These are phyloP conservation scores for Pyrgilauda ruficollis DNA, from an alignment of 2,113 vertebrate species.

Conservation along the genomic window DNA sequence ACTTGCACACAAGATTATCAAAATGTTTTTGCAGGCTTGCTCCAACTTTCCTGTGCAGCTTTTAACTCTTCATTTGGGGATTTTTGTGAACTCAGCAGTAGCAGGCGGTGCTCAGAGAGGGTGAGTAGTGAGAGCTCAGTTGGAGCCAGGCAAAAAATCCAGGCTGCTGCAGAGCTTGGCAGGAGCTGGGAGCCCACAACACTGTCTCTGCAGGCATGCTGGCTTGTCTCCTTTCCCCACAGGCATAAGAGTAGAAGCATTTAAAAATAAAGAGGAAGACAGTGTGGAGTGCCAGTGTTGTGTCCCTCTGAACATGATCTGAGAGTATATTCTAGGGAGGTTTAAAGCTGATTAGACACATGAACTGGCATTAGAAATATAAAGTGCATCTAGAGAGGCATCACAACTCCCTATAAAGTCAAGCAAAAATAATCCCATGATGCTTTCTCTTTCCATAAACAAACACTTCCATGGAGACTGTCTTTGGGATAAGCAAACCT, in stretches of 20 bases:
- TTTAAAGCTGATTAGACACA: not conserved
- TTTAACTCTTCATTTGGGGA: constrained; percentile 11
- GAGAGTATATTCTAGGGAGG: not conserved
- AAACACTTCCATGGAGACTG: not conserved
- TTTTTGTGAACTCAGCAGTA: not conserved
- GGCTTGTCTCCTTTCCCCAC: not conserved
- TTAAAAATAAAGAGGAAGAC: constrained; percentile 8
- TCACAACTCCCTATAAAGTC: not conserved
- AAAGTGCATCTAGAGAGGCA: not conserved
- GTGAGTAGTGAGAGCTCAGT: not conserved
- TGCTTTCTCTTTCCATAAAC: not conserved
- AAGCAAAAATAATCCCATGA: not conserved
- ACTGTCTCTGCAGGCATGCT: not conserved
- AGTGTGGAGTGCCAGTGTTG: not conserved
- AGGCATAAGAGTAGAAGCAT: not conserved
- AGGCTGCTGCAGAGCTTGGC: not conserved
- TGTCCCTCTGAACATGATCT: not conserved
- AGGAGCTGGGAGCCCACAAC: not conserved
- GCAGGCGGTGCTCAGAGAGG: not conserved
- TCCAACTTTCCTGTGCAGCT: not conserved
- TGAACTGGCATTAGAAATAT: not conserved
- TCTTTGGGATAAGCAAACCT: not conserved
- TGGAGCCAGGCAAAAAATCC: not conserved
- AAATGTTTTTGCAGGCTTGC: constrained; percentile 42
- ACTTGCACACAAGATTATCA: constrained; percentile 21